Evolutionary conservation across 2,888 invertebrate genomes (phyloP).

Genomic region (Parochlus steinenii): DNA sequence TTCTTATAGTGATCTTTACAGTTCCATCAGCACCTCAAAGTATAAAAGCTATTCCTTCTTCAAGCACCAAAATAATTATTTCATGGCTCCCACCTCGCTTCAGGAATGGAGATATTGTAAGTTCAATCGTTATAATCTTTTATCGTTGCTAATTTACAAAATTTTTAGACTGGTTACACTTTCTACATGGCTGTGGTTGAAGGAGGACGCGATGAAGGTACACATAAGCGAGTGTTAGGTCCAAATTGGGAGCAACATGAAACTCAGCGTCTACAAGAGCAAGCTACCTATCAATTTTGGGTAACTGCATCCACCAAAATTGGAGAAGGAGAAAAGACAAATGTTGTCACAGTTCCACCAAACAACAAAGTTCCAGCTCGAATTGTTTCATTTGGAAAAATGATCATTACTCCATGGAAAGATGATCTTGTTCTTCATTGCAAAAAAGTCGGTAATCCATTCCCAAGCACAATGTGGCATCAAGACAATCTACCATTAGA

Average conservation of each 20-base stretch:
- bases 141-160: too few relatives aligned
- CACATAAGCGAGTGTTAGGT: constrained; percentile 55
- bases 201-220: constrained; percentile 61
- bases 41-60: constrained; percentile 78
- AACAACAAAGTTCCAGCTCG: constrained; percentile 68
- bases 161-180: constrained; percentile 44
- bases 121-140: constrained; percentile 14
- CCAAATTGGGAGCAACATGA: constrained; percentile 55
- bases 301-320: constrained; percentile 53
- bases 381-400: constrained; percentile 74
- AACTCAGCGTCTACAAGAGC: constrained; percentile 36
- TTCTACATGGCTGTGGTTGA: constrained; percentile 68
- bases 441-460: constrained; percentile 67
- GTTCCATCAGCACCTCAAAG: constrained; percentile 80
- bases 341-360: constrained; percentile 58
- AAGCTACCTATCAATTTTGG: constrained; percentile 11
- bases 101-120: constrained; percentile 66
- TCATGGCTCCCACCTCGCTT: constrained; percentile 79
- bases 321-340: constrained; percentile 69
- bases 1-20: constrained; percentile 25
- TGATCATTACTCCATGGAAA: constrained; percentile 71
- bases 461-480: constrained; percentile 61
- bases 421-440: constrained; percentile 70
- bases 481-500: constrained; percentile 60
- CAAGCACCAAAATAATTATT: constrained; percentile 67